Evolutionary conservation across 2,797 vertebrate species (phyloP).

Genomic region (Sebastes nivosus): DNA sequence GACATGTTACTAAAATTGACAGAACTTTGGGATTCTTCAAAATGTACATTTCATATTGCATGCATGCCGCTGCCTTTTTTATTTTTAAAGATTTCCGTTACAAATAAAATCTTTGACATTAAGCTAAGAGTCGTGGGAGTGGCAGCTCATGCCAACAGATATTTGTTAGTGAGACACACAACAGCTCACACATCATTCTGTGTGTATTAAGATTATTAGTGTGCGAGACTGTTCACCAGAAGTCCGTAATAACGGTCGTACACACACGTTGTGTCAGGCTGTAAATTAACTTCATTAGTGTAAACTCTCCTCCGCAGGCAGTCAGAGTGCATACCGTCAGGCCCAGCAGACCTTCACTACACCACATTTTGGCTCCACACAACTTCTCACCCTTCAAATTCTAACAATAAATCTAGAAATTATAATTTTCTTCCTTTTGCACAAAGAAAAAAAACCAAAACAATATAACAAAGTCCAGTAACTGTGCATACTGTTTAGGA

Average conservation of each 20-base stretch:
- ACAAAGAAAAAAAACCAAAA: constrained; percentile 7
- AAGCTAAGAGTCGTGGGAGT: constrained; percentile 9
- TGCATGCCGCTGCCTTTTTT: constrained; percentile 41
- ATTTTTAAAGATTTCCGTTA: not conserved
- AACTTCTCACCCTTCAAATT: constrained; percentile 5
- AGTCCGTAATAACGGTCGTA: constrained; percentile 11
- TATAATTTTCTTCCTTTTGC: not conserved
- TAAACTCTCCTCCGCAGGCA: constrained; percentile 31
- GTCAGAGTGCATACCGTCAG: constrained; percentile 12
- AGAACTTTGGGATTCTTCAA: constrained; percentile 23
- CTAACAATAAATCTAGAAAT: constrained; percentile 4
- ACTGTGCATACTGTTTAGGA: constrained; percentile 56
- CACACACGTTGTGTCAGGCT: constrained; percentile 3
- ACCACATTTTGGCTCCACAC: not conserved
- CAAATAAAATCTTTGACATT: constrained; percentile 31
- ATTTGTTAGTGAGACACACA: constrained; percentile 22
- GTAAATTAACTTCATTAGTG: not conserved
- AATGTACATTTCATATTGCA: constrained; percentile 47
- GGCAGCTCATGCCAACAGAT: constrained; percentile 36
- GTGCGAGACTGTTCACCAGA: constrained; percentile 22
- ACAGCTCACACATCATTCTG: constrained; percentile 22
- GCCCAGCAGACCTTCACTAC: constrained; percentile 13
- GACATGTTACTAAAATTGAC: constrained; percentile 34
- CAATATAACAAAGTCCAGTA: constrained; percentile 53
- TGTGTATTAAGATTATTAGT: constrained; percentile 38